phyloP scores from a whole-genome alignment of 2,888 invertebrate species.

The Protophormia terraenovae region DNA sequence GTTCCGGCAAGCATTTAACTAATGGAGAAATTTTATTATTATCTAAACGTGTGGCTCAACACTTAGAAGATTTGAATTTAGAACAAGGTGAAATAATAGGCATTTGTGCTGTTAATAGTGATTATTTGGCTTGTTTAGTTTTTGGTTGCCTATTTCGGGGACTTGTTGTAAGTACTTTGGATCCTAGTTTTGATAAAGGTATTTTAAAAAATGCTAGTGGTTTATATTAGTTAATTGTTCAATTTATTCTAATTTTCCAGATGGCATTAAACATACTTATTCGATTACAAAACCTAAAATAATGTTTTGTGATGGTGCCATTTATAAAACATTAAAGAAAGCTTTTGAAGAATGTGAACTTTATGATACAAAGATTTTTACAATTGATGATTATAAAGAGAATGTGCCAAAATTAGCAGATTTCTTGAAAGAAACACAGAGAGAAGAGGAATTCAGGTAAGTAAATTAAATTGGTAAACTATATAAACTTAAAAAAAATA shows the following conservation, averaged over 20 bases:
- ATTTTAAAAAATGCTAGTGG: neutral
- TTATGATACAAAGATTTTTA: slow-evolving; percentile 64
- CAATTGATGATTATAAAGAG: slow-evolving; percentile 68
- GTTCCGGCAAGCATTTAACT: slow-evolving; percentile 18
- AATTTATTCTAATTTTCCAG: slow-evolving; percentile 45
- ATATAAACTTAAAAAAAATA: neutral
- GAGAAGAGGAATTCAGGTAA: slow-evolving; percentile 1
- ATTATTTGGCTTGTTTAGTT: slow-evolving; percentile 64
- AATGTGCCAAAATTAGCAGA: slow-evolving; percentile 61
- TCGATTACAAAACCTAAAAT: slow-evolving; percentile 71
- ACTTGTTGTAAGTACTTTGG: slow-evolving; percentile 60
- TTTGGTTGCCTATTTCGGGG: slow-evolving; percentile 66
- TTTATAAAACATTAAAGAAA: slow-evolving; percentile 62
- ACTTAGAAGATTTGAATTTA: slow-evolving; percentile 45
- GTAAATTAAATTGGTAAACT: neutral
- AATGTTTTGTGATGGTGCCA: slow-evolving; percentile 72
- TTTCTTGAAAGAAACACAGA: neutral
- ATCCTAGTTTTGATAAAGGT: slow-evolving; percentile 62
- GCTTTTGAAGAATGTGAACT: slow-evolving; percentile 63
- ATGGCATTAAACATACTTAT: slow-evolving; percentile 71
- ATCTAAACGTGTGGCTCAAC: slow-evolving; percentile 38
- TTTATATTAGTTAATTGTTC: neutral
- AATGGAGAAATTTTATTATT: slow-evolving; percentile 33
- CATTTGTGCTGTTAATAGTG: slow-evolving; percentile 64
- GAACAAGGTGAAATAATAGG: slow-evolving; percentile 67